A percentile compares a stretch with the other conserved stretches of the same genome.
Conservation (phyloP, 2,888 invertebrate genomes). For the Margaritifera margaritifera region DNA sequence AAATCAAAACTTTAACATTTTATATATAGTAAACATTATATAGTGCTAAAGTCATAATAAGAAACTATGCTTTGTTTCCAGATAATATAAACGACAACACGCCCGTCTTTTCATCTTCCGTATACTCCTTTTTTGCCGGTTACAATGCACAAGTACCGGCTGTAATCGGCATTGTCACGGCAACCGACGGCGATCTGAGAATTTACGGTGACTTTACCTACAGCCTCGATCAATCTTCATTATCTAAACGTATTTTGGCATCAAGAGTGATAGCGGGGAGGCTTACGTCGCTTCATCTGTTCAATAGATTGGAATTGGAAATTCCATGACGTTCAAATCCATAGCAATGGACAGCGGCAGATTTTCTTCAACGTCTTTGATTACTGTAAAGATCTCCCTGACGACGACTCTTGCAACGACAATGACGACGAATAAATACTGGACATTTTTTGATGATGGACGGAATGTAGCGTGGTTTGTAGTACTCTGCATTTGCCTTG, state of each 20-base stretch:
- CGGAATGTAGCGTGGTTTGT: slow-evolving; percentile 17
- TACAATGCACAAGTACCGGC: slow-evolving; percentile 25
- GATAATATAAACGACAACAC: slow-evolving; percentile 35
- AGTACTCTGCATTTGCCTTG: too few species aligned
- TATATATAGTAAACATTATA: too few species aligned
- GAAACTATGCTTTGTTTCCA: not conserved
- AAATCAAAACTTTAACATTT: too few species aligned
- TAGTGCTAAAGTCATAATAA: too few species aligned
- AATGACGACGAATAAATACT: slow-evolving; percentile 12
- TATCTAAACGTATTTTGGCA: slow-evolving; percentile 20
- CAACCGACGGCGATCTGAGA: slow-evolving; percentile 31
- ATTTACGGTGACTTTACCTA: slow-evolving; percentile 17
- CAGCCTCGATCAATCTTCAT: slow-evolving; percentile 22
- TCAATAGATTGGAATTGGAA: too few species aligned
- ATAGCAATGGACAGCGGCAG: too few species aligned
- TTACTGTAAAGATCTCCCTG: not conserved
- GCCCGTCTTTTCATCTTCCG: slow-evolving; percentile 39
- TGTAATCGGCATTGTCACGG: slow-evolving; percentile 20
- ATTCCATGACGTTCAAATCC: too few species aligned
- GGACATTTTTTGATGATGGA: slow-evolving; percentile 16
- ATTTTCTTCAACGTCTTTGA: too few species aligned
- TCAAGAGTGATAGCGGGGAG: slow-evolving; percentile 17
- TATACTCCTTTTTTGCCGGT: slow-evolving; percentile 23
- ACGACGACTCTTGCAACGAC: slow-evolving; percentile 13
- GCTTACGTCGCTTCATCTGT: slow-evolving; percentile 11